Base-by-base conservation (phyloP, 2,888 invertebrate species). In the Megalurothrips usitatus region DNA sequence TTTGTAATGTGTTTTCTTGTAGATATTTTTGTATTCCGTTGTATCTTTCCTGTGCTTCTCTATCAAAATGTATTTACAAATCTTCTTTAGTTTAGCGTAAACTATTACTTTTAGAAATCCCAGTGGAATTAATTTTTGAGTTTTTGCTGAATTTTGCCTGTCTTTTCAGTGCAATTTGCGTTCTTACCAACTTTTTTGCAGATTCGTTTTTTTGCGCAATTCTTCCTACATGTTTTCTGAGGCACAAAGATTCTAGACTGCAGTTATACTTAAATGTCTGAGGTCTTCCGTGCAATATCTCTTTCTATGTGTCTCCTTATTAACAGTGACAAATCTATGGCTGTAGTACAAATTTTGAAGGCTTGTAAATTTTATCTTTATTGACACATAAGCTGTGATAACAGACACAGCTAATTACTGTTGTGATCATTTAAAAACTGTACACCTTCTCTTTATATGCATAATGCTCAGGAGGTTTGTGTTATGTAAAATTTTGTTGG, bases 321-420 rank as follows among this genome's bases (percentile, higher is more conserved):
- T 75, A 26, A 75, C 26, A 26, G 26, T 75, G 23, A 75, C 23
- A 75, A 75, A 75, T 8, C 68, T 75, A 26, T 75, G 23, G 26
- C 23, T 75, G 68, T 75, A 75, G 68, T 75, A 75, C 68, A 75
- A 75, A 75, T 75, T 75, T 75, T 75, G 68, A 75, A 75, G 68
- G 23, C 23, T 23, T 75, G 68, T 75, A 75, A 75, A 75, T 75
- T 75, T 75, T 75, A 75, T 12, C 26, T 75, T n/a, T 75, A 26
- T 75, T 75, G 68, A 75, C 68, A 75, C 68, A 75, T 75, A 26
- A 26, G 68, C 68, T 75, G 68, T 75, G 68, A 75, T 75, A 26
- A 26, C n/a, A 26, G 68, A 26, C 23, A 75, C 68, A 75, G 68
- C 68, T 26, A 75, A 75, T 26, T 75, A 26, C 26, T 75, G 26